Evolutionary conservation across 1,140 invertebrate genomes (phyloP), one percentile per base, ranked within the genome.

Genomic region (Orussus abietinus): DNA sequence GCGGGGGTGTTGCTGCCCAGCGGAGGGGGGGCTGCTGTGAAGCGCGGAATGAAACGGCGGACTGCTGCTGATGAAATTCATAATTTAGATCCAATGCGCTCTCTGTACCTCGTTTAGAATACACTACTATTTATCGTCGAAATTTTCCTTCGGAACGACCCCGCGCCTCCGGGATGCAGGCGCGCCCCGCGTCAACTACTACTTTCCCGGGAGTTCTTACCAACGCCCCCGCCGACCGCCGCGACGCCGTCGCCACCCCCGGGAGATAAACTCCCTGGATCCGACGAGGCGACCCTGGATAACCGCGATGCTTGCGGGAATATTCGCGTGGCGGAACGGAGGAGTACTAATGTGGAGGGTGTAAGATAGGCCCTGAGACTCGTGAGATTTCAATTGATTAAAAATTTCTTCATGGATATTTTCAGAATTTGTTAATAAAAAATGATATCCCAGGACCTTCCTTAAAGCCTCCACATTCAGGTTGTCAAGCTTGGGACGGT

Each of bases 61-160:
- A 66, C 63, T 71, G 66, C 62, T 59, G 66, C 66, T 74, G 71
- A 74, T 74, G 69, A 74, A 74, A 74, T 74, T 74, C 69, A 74
- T 72, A 74, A 74, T 74, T 74, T 72, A 74, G 69, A 70, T 71
- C 68, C 68, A 74, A 71, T 72, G 69, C 68, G 65, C 61, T 68
- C 59, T 67, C 65, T 66, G 64, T 71, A 70, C 54, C 71, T 74
- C 68, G 69, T 74, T 72, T 71, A 69, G 68, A 74, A 72, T 72
- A 72, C 68, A 68, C 61, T 59, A 62, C 69, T 74, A 74, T 74
- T 74, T 74, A 71, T 74, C 71, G 68, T 63, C 63, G 61, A 74
- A 72, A 72, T 72, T 74, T 74, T 70, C 59, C 56, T 61, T 64
- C 59, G 55, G 35, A 60, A 58, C 62, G 58, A 66, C 41, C 47